Base-by-base conservation (phyloP, 2,888 invertebrate genomes). In the Drosophila barbarae region DNA sequence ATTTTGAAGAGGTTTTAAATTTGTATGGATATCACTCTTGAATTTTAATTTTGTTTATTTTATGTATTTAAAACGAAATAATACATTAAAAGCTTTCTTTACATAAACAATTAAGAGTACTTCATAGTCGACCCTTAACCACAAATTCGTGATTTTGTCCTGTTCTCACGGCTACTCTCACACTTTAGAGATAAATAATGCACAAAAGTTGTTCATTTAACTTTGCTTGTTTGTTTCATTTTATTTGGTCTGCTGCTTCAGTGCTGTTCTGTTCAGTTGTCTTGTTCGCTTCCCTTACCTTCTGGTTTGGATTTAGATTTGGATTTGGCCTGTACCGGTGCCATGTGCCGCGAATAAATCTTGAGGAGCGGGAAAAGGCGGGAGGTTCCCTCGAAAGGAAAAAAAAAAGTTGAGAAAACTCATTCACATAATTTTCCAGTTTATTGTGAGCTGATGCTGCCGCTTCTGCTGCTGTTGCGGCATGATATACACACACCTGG, bases 401-500 rank as follows among this genome's bases (percentile, higher is more conserved):
- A 38, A 77, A 38, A 77, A 78, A 70, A 81, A 83, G 79, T 81
- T 84, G 73, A 81, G 81, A 81, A 72, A 82, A 83, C 81, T 83
- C 81, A 82, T 82, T 84, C 81, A 78, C 81, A 82, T 84, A 84
- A 82, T 82, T 84, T 84, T 81, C 71, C 65, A 82, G 81, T 82
- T 82, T 82, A 84, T 84, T 82, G 81, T 83, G 72, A 58, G 71
- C 23, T 23, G 23, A 23, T 23, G 23, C 23, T 23, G 23, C 23
- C 23, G 23, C 49, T 59, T 57, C 13, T 53, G 57, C 6, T 56
- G 36, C 21, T 51, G 47, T 42, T 69, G 59, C 41, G 73, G 74
- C 72, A 66, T 67, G 74, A 72, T 73, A 74, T 72, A 80, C 76
- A 83, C 78, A 83, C 84, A 84, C 81, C 84, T 81, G 84, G 68